Percentiles rank a stretch among this genome's conserved stretches.
These are phyloP conservation scores for Neopelma chrysocephalum DNA, from an alignment of 2,797 vertebrate species.

Conservation along the genomic window DNA sequence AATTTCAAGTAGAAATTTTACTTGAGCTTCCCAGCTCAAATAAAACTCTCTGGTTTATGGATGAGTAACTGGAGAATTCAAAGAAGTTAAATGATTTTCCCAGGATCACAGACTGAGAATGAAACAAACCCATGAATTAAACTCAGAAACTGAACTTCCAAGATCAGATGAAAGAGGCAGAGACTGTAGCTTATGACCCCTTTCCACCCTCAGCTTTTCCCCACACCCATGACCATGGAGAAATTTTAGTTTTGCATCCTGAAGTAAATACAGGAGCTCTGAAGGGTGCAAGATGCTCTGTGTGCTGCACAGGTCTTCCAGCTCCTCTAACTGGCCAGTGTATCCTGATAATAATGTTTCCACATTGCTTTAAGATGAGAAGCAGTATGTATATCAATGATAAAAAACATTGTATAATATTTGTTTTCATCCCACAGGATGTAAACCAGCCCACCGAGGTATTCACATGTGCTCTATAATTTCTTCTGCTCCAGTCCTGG, in stretches of 20 bases:
- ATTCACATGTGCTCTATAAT: constrained; percentile 42
- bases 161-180: not conserved
- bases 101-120: not conserved
- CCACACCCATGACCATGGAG: not conserved
- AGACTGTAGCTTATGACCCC: not conserved
- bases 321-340: not conserved
- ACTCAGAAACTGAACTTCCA: not conserved
- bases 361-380: not conserved
- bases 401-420: not conserved
- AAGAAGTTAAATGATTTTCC: constrained; percentile 48
- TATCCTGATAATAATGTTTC: not conserved
- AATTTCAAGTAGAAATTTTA: not conserved
- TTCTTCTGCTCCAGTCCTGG: constrained; percentile 29
- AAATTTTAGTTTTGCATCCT: not conserved
- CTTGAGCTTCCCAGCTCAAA: not conserved
- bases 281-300: not conserved
- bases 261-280: not conserved
- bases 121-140: not conserved
- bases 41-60: constrained; percentile 35
- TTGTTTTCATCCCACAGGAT: constrained; percentile 27
- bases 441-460: constrained; percentile 33
- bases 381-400: not conserved
- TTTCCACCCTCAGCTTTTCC: not conserved
- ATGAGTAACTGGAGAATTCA: constrained; percentile 34
- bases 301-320: not conserved